Evolutionary conservation across 2,113 vertebrate species (phyloP).

Genomic region (Pteropus alecto): DNA sequence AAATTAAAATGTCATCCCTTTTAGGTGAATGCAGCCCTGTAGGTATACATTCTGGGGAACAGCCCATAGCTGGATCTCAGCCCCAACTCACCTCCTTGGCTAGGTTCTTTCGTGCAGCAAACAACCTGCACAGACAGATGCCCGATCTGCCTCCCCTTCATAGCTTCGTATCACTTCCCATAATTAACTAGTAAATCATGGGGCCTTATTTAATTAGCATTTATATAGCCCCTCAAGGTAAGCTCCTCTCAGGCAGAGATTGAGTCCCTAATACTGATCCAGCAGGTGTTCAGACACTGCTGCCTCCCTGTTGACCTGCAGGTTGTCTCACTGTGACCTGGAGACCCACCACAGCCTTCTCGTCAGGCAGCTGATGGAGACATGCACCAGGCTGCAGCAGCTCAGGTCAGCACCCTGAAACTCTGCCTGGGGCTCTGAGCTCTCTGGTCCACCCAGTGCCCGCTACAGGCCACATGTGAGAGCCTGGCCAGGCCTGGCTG

Average conservation of each 20-base stretch:
- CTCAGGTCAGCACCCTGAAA: constrained; percentile 83
- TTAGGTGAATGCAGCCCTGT: background rate
- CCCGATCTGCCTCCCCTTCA: background rate
- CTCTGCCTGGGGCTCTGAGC: background rate
- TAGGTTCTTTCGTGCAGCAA: background rate
- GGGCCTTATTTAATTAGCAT: background rate
- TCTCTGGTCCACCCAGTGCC: background rate
- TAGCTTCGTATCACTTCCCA: background rate
- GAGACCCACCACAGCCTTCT: constrained; percentile 57
- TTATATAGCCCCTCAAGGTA: too few species aligned
- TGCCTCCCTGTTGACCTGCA: constrained; percentile 61
- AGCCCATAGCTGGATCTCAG: background rate
- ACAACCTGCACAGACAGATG: background rate
- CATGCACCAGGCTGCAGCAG: constrained; percentile 80
- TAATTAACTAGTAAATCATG: background rate
- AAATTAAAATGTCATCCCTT: background rate
- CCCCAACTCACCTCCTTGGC: background rate
- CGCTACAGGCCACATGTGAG: background rate
- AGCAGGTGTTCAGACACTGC: background rate
- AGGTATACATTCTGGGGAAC: background rate
- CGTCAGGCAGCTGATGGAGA: constrained; percentile 60
- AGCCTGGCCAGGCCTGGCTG: background rate
- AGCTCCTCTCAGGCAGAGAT: background rate
- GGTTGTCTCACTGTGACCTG: constrained; percentile 79
- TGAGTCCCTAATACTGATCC: background rate